Percentiles rank a stretch among this genome's conserved stretches.
These are phyloP conservation scores for Lerista edwardsae DNA, from an alignment of 2,797 vertebrate genomes.

Conservation along the genomic window DNA sequence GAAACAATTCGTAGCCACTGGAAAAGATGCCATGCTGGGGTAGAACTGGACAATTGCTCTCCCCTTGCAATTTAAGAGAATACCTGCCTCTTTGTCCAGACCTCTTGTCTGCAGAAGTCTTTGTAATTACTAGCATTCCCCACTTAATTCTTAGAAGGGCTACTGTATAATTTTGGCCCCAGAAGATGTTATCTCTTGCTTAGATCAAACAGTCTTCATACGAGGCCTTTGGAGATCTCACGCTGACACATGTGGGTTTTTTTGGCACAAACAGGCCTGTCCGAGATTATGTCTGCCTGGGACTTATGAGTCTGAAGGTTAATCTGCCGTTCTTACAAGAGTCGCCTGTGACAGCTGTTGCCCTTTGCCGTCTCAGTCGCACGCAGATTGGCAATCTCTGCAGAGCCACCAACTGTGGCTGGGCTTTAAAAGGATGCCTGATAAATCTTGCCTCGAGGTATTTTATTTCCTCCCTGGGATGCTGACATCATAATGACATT, in stretches of 20 bases:
- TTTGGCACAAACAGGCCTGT: background rate
- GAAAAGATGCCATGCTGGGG: no score
- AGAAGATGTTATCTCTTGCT: background rate
- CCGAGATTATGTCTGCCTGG: background rate
- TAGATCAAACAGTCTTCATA: background rate
- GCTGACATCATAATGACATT: background rate
- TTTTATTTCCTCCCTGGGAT: background rate
- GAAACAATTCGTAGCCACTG: no score
- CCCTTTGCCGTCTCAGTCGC: background rate
- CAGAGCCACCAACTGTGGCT: background rate
- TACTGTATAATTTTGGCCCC: background rate
- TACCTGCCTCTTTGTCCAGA: background rate
- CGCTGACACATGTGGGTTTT: constrained; percentile 3
- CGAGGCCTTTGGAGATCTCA: constrained; percentile 1
- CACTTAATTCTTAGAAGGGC: background rate
- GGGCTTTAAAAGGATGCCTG: background rate
- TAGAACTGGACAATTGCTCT: no score
- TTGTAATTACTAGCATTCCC: background rate
- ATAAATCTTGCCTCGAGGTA: background rate
- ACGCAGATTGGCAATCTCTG: background rate
- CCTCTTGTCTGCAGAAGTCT: rapidly evolving
- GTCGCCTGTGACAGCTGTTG: background rate
- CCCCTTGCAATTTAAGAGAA: no score
- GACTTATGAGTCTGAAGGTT: background rate
- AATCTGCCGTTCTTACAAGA: background rate